phyloP scores from a whole-genome alignment of 2,888 invertebrate genomes.

The Odontomyia ornata region DNA sequence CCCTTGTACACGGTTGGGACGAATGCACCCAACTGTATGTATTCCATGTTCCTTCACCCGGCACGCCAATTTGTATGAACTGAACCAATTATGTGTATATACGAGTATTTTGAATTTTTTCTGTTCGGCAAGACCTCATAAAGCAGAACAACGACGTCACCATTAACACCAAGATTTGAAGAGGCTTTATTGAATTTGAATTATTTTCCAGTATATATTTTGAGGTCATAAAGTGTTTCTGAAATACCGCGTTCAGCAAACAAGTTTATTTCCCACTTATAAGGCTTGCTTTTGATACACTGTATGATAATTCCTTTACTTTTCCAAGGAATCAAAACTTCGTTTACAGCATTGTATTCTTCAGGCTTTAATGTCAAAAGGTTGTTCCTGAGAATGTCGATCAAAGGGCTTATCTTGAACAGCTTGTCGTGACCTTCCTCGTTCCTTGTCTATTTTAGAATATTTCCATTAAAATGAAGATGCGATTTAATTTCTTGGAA shows the following conservation, averaged over 20 bases:
- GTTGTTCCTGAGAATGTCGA: neutral
- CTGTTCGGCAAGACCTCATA: neutral
- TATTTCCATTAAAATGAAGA: neutral
- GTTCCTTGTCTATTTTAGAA: neutral
- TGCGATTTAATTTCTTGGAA: neutral
- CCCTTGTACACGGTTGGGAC: neutral
- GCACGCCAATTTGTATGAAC: neutral
- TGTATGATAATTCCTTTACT: neutral
- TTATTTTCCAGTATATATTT: neutral
- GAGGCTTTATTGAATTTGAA: neutral
- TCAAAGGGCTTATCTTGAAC: neutral
- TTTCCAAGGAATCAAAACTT: neutral
- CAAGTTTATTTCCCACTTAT: neutral
- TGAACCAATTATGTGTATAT: slow-evolving; percentile 4
- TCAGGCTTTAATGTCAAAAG: neutral
- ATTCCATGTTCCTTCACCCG: neutral
- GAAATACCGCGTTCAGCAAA: neutral
- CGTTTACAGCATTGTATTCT: neutral
- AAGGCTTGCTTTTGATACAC: slow-evolving; percentile 8
- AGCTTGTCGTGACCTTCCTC: neutral
- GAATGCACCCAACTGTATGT: neutral
- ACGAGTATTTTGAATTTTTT: neutral
- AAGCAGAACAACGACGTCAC: neutral
- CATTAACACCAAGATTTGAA: neutral
- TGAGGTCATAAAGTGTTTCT: neutral